A percentile compares a stretch with the other conserved stretches of the same genome.
phyloP scores from a whole-genome alignment of 2,113 vertebrate species.

The Elephantulus edwardii region DNA sequence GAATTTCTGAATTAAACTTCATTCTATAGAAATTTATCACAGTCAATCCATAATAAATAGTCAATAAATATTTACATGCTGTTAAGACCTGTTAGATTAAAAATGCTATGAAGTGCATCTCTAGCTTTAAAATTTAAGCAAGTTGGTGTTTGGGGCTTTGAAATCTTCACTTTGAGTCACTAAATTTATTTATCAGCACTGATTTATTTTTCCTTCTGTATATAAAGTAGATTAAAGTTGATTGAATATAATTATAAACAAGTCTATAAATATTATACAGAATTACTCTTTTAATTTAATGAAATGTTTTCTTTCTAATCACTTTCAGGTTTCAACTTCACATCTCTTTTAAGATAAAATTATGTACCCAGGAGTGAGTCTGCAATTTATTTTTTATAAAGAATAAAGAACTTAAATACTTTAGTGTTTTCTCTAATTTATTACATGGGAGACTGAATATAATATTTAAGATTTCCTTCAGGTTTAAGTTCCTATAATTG shows the following conservation, averaged over 20 bases:
- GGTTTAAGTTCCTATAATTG: not conserved
- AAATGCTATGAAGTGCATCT: not conserved
- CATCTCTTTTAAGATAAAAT: not conserved
- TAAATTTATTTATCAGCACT: not conserved
- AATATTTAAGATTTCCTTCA: not conserved
- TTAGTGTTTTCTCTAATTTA: constrained; percentile 3
- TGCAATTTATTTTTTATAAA: not conserved
- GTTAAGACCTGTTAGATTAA: not conserved
- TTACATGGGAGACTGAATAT: not conserved
- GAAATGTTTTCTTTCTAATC: constrained; percentile 12
- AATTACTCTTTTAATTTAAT: not conserved
- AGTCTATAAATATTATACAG: not conserved
- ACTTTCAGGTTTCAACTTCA: not conserved
- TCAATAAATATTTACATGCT: not conserved
- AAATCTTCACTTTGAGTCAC: not conserved
- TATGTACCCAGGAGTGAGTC: not conserved
- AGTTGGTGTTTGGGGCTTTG: not conserved
- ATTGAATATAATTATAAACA: not conserved
- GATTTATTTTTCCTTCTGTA: not conserved
- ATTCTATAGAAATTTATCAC: not conserved
- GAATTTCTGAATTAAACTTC: not conserved
- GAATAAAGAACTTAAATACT: not conserved
- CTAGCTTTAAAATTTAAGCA: not conserved
- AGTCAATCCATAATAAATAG: not conserved
- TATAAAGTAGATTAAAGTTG: not conserved